phyloP scores from a whole-genome alignment of 2,797 vertebrate genomes.

The Coranthus polyacanthus region DNA sequence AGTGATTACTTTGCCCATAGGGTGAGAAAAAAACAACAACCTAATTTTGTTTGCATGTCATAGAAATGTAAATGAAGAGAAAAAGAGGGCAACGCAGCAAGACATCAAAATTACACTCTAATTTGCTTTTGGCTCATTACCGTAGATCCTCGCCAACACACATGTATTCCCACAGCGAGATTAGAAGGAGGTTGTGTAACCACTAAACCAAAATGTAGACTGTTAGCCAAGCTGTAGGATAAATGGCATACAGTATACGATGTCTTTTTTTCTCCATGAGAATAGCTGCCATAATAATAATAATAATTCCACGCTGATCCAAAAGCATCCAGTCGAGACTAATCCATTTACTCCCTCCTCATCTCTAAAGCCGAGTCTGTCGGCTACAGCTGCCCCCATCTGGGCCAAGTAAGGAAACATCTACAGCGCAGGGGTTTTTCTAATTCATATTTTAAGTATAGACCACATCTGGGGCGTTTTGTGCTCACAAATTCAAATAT shows the following conservation, averaged over 20 bases:
- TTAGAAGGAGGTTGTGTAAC: slow-evolving; percentile 30
- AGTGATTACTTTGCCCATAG: slow-evolving; percentile 35
- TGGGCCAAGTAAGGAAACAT: slow-evolving; percentile 9
- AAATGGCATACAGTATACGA: slow-evolving; percentile 37
- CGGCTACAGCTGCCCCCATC: slow-evolving; percentile 41
- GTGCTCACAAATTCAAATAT: not conserved
- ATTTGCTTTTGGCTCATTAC: slow-evolving; percentile 61
- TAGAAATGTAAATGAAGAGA: slow-evolving; percentile 59
- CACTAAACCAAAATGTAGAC: slow-evolving; percentile 24
- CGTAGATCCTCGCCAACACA: not conserved
- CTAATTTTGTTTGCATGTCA: slow-evolving; percentile 43
- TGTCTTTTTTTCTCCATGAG: slow-evolving; percentile 29
- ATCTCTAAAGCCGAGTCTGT: slow-evolving; percentile 7
- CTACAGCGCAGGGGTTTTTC: not conserved
- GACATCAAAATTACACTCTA: slow-evolving; percentile 47
- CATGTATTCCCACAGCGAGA: not conserved
- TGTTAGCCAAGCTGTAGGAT: slow-evolving; percentile 41
- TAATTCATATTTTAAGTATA: not conserved
- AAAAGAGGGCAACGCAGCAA: slow-evolving; percentile 21
- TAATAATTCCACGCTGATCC: slow-evolving; percentile 44
- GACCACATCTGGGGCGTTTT: not conserved
- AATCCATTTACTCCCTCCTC: slow-evolving; percentile 55
- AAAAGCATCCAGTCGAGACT: slow-evolving; percentile 53
- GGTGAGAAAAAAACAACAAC: not conserved
- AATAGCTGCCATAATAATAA: slow-evolving; percentile 37